Conservation (phyloP, 2,888 invertebrate species). For the Lithophane leautieri region DNA sequence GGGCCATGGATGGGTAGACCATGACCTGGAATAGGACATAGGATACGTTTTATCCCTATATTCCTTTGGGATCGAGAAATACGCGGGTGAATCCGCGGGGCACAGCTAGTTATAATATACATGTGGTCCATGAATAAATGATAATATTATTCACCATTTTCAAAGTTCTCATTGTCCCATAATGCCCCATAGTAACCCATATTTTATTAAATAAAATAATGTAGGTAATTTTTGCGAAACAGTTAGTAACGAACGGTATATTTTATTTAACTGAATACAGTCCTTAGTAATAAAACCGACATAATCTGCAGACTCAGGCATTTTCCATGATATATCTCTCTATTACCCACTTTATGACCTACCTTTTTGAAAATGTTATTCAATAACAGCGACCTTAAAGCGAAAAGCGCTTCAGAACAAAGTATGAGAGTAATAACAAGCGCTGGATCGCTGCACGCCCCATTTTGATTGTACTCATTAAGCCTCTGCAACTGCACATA, state of each 20-base stretch:
- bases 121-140: constrained; percentile 11
- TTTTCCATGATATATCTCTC: constrained; percentile 51
- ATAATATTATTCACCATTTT: constrained; percentile 8
- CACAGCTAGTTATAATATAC: too few relatives aligned
- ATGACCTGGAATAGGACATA: too few relatives aligned
- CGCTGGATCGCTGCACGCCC: constrained; percentile 65
- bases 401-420: constrained; percentile 59
- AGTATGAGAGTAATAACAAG: constrained; percentile 67
- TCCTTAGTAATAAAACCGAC: constrained; percentile 51
- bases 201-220: constrained; percentile 42
- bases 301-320: constrained; percentile 54
- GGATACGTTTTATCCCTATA: too few relatives aligned
- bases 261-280: constrained; percentile 42
- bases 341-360: constrained; percentile 59
- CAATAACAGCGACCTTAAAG: constrained; percentile 53
- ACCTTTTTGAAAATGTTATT: constrained; percentile 63
- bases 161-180: constrained; percentile 15
- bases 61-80: too few relatives aligned
- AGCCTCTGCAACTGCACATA: constrained; percentile 65
- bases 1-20: too few relatives aligned
- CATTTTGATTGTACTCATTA: constrained; percentile 79
- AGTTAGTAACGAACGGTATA: constrained; percentile 33
- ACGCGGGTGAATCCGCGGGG: too few relatives aligned
- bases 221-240: constrained; percentile 45
- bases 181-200: constrained; percentile 14